These are phyloP conservation scores for Tetranychus piercei DNA, from an alignment of 2,888 invertebrate species.

Conservation along the genomic window DNA sequence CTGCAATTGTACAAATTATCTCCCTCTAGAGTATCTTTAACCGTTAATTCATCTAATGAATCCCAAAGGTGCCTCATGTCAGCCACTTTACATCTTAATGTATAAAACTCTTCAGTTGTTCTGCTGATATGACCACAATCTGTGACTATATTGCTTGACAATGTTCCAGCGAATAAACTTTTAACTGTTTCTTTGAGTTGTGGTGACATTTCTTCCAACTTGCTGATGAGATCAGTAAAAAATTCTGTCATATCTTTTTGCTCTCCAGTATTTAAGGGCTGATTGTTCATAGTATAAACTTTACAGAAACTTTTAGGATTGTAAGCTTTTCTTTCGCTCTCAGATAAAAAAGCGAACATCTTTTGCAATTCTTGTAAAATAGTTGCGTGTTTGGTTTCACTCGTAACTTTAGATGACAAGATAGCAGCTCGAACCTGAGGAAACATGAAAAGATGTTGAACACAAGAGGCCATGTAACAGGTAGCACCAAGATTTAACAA, in stretches of 20 bases:
- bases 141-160: constrained; percentile 87
- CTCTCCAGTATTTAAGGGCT: constrained; percentile 82
- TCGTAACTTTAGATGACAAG: constrained; percentile 46
- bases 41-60: constrained; percentile 85
- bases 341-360: constrained; percentile 84
- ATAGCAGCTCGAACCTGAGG: constrained; percentile 72
- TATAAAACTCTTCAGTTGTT: constrained; percentile 86
- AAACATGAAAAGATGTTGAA: constrained; percentile 95
- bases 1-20: constrained; percentile 96
- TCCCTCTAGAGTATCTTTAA: constrained; percentile 85
- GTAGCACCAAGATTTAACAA: constrained; percentile 85
- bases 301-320: constrained; percentile 87
- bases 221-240: constrained; percentile 85
- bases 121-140: constrained; percentile 87
- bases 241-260: constrained; percentile 98
- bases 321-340: constrained; percentile 84
- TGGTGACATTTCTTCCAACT: constrained; percentile 84
- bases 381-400: constrained; percentile 51
- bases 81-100: constrained; percentile 83
- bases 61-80: constrained; percentile 81
- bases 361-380: constrained; percentile 70
- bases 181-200: constrained; percentile 72
- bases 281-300: constrained; percentile 91
- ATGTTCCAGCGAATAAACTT: constrained; percentile 72
- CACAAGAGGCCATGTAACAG: constrained; percentile 91